Evolutionary conservation across 2,797 vertebrate genomes (phyloP), one percentile per base, ranked within the genome.

Genomic region (Gymnoscopelus braueri): DNA sequence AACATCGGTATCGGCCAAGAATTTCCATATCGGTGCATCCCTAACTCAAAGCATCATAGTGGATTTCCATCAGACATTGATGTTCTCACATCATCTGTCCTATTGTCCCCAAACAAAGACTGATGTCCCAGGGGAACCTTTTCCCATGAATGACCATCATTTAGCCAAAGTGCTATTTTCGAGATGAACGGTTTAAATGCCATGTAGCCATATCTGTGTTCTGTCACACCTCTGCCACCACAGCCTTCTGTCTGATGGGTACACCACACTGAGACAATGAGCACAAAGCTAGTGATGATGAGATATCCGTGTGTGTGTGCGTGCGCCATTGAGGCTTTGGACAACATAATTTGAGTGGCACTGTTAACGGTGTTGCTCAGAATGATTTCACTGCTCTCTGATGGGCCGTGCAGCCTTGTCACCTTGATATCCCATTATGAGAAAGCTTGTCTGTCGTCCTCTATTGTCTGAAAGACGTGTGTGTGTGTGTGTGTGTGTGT

Each of bases 331-430:
- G 48, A 63, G 55, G 51, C 15, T 68, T 39, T 62, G 3, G 23
- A 44, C 35, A 71, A 10, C 65, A 59, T 69, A 50, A 75, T 51
- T 35, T 60, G 29, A 78, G 74, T 61, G 52, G 51, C 52, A 54
- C 53, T 62, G 35, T 74, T 55, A 66, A 73, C 14, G 35, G 47
- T 60, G 51, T 32, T 67, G 63, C 66, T 80, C 55, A 73, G 77
- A 66, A 81, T 66, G 61, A 69, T 79, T 77, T 70, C 67, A 71
- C 57, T 57, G 79, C 62, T 83, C 80, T 66, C 73, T 65, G 75
- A 72, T 79, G 71, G 68, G 47, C 63, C 32, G 48, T 39, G 29
- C 8, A 60, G 72, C 60, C 61, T 66, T 53, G 44, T 62, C 14
- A 29, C 51, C 76, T 29, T 71, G 15, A 55, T 69, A 49, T 53